Conservation (phyloP, 2,797 vertebrate species). For the Pseudopleuronectes americanus region DNA sequence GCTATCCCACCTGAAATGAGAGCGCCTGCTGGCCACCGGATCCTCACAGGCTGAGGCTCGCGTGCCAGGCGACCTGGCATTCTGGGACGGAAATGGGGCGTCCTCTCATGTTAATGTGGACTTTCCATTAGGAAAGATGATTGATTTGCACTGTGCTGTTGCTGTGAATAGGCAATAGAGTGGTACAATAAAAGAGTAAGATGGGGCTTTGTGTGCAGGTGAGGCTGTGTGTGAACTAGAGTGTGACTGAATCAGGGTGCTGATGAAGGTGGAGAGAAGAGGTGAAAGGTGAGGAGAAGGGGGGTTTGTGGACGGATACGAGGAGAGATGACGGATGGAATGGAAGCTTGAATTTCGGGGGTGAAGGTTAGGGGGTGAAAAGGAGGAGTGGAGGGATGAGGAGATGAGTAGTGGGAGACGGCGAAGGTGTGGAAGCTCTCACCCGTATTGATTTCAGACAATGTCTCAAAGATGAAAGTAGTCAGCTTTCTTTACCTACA, state of each 20-base stretch:
- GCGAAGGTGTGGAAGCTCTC: constrained; percentile 54
- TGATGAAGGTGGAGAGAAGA: constrained; percentile 42
- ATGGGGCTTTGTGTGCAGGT: constrained; percentile 77
- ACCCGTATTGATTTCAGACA: constrained; percentile 51
- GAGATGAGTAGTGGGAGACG: constrained; percentile 42
- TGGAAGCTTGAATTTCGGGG: constrained; percentile 53
- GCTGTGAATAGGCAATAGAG: constrained; percentile 73
- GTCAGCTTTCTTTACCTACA: constrained; percentile 21
- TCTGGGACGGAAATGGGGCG: constrained; percentile 84
- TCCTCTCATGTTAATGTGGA: constrained; percentile 86
- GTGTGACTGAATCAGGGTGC: constrained; percentile 69
- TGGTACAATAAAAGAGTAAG: constrained; percentile 72
- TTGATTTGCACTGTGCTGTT: constrained; percentile 81
- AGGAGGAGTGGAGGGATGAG: constrained; percentile 38
- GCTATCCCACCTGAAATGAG: constrained; percentile 77
- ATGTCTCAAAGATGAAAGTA: constrained; percentile 26
- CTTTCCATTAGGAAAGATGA: constrained; percentile 86
- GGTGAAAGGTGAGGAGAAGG: constrained; percentile 31
- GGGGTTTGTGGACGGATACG: constrained; percentile 25
- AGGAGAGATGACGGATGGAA: constrained; percentile 58
- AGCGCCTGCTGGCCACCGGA: constrained; percentile 54
- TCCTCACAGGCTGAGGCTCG: constrained; percentile 62
- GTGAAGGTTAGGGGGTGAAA: constrained; percentile 62
- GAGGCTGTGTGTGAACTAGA: constrained; percentile 66
- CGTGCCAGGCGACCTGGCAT: constrained; percentile 81